Evolutionary conservation across 2,888 invertebrate genomes (phyloP), one percentile per base, ranked within the genome.

Genomic region (Anthophora plumipes): DNA sequence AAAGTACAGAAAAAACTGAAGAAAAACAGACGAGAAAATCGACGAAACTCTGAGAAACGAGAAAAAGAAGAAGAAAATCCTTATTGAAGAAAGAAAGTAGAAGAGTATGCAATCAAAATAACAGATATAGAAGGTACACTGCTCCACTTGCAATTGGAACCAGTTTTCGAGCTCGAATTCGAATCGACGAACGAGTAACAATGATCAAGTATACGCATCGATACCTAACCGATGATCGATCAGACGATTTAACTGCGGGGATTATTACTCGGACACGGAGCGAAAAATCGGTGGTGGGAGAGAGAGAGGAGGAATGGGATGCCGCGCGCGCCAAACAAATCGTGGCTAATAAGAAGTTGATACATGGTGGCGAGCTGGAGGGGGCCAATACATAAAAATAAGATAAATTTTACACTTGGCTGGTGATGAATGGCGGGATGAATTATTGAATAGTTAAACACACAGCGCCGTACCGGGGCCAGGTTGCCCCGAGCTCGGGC

Each of bases 401-500:
- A 89, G 90, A 91, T 91, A 91, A 91, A 91, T 91, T 90, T 89
- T 87, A 89, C 90, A 89, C 89, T 89, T 86, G 89, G 89, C 88
- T 87, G 86, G 90, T 91, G 91, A 91, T 91, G 91, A 91, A 91
- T 91, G 90, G 90, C 89, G 88, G 91, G 88, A 91, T 91, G 91
- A 91, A 91, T 91, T 91, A 91, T 91, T 90, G 91, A 91, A 91
- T 91, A 90, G 91, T 91, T 90, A 91, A 91, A 91, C 89, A 91
- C 90, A 90, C 90, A 91, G 90, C 88, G 89, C 86, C 85, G 84
- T 80, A 83, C 80, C 85, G 82, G 82, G 31, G 66, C 82, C 79
- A 61, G 63, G 22, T 70, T 66, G 77, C 31, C 70, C 76, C 68
- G 57, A 64, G 71, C 48, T 50, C 57, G 67, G 76, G 70, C 70